Conservation (phyloP, 2,113 vertebrate genomes). For the Lampris megalopsis region DNA sequence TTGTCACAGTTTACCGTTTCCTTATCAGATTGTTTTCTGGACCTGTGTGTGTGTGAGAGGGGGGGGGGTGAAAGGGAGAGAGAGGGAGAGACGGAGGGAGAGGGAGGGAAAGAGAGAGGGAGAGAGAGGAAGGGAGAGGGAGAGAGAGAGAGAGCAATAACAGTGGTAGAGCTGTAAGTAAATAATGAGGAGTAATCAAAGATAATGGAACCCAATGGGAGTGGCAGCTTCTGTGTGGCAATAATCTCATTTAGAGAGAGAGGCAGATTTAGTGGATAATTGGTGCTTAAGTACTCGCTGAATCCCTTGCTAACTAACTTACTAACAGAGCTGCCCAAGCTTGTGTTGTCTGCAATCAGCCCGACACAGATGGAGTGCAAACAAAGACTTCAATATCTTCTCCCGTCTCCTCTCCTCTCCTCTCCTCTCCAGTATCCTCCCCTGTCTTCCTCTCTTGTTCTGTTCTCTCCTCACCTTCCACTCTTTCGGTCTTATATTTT, state of each 20-base stretch:
- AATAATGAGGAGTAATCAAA: slow-evolving; percentile 90
- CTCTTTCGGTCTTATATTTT: background rate
- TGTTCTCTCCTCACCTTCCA: background rate
- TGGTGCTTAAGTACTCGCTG: slow-evolving; percentile 82
- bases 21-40: too few relatives aligned
- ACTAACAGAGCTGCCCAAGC: slow-evolving; percentile 72
- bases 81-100: too few relatives aligned
- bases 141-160: slow-evolving; percentile 75
- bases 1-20: too few relatives aligned
- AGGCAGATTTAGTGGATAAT: slow-evolving; percentile 86
- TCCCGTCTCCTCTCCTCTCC: background rate
- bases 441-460: background rate
- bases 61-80: too few relatives aligned
- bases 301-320: slow-evolving; percentile 83
- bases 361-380: slow-evolving; percentile 64
- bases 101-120: background rate
- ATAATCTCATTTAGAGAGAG: slow-evolving; percentile 86
- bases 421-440: background rate
- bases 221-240: slow-evolving; percentile 81
- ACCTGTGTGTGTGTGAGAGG: too few relatives aligned
- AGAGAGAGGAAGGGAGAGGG: slow-evolving; percentile 23
- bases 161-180: slow-evolving; percentile 85
- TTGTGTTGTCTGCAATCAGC: slow-evolving; percentile 70
- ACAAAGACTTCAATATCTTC: slow-evolving; percentile 41
- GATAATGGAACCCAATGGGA: slow-evolving; percentile 88